Base-by-base conservation (phyloP, 30 jellyfish, hydroid and myxozoan genomes). In the Catostylus mosaicus region DNA sequence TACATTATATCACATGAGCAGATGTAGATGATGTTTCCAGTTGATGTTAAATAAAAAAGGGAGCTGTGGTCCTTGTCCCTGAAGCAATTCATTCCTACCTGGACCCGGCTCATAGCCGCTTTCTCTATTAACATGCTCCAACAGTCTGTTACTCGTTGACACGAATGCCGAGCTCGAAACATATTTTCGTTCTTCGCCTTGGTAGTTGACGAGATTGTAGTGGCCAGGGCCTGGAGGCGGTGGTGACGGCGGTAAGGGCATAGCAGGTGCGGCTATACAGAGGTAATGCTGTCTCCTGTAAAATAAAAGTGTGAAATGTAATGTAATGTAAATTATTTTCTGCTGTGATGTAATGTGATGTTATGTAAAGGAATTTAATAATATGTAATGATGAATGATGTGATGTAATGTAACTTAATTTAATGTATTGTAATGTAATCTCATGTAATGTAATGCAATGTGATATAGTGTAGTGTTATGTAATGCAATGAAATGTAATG, bases 191-290 rank as follows among this genome's bases (percentile, higher is more conserved):
- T 79, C 88, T 64, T 57, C 90, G 7, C 96, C 96, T 9, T 50
- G 72, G 52, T 92, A 92, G 38, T 92, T 85, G 23, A 92, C 98
- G 47, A 92, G 83, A 78, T 87, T 84, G 86, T 92, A 92, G 11
- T 92, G 98, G 27, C 98, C 98, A 51, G 98, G 98, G 0, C 98
- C 98, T 7, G 98, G 98, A 22, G 80, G 67, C 10, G 96, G 93
- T 18, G 97, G 97, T 3, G 88, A 30, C 7, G 96, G 96, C 14
- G 98, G 98, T 18, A 92, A 77, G 20, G 96, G 97, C 34, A 86
- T 84, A 19, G 97, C 98, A 0, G 97, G 97, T n/a, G 96, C 96
- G 3, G 97, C 88, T 51, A 92, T 80, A 61, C 98, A 86, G 46
- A 85, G 83, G 74, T 86, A 92, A 51, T 88, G 97, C 84, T 92